phyloP scores from a whole-genome alignment of 2,888 invertebrate species.

The Psylliodes chrysocephalus region DNA sequence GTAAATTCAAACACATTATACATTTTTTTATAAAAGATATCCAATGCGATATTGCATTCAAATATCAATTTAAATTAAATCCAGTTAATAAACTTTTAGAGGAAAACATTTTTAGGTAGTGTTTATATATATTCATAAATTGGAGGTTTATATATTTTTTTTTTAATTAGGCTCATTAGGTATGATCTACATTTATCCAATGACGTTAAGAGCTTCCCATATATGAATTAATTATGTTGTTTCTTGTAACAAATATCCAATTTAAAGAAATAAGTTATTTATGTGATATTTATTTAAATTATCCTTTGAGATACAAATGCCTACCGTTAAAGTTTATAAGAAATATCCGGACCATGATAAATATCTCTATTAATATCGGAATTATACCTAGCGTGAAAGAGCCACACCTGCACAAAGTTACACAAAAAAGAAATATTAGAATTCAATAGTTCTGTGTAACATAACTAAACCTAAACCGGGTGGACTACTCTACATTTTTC shows the following conservation, averaged over 20 bases:
- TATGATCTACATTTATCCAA: too few relatives aligned
- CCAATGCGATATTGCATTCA: too few relatives aligned
- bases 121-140: too few relatives aligned
- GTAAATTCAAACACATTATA: too few relatives aligned
- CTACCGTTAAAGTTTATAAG: conserved; percentile 1
- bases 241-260: background rate
- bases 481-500: background rate
- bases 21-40: too few relatives aligned
- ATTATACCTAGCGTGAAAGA: conserved; percentile 1
- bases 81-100: too few relatives aligned
- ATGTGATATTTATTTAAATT: conserved; percentile 12
- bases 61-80: too few relatives aligned
- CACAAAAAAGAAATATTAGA: conserved; percentile 5
- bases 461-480: background rate
- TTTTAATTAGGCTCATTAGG: too few relatives aligned
- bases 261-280: conserved; percentile 8
- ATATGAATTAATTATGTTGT: background rate
- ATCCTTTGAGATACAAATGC: background rate
- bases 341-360: background rate
- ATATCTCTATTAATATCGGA: conserved; percentile 12
- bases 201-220: too few relatives aligned
- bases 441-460: background rate
- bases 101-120: too few relatives aligned
- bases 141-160: too few relatives aligned
- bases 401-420: conserved; percentile 4